Base-by-base conservation (phyloP, 2,888 invertebrate genomes). In the Drosophila ustulata region DNA sequence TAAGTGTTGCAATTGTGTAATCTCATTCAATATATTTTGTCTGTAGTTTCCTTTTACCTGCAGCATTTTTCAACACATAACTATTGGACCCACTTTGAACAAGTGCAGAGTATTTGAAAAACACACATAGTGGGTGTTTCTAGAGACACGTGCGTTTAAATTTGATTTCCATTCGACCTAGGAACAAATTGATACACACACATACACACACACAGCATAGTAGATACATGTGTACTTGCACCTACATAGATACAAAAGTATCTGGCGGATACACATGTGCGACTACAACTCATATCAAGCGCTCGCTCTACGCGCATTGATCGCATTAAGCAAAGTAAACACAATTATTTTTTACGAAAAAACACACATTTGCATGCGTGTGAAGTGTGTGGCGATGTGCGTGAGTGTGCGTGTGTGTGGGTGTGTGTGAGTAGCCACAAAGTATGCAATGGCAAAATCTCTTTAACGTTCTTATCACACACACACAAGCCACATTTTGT, bases 291-390 rank as follows among this genome's bases (percentile, higher is more conserved):
- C 50, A 51, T 37, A 51, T 51, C n/a, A 55, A n/a, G 8, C 39
- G 53, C 52, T 46, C 65, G 49, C 34, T 34, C n/a, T 8, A 18
- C 51, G 45, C 61, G 53, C 86, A 88, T 78, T 80, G 75, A 87
- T 87, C 79, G 84, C 88, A 81, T 83, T 81, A 81, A 70, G 70
- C 72, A 78, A 71, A 81, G 89, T 84, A 87, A 88, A 84, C 87
- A 84, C 85, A 84, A 84, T 88, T 84, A 82, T 85, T 79, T 88
- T 84, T 82, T 78, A 69, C 62, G 63, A 62, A 50, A 45, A 18
- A 18, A 18, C 18, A 18, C 18, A 18, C 30, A 55, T 25, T 30
- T 8, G 28, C 8, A 7, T 7, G 39, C 41, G 25, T 47, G 28
- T 50, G 37, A 53, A 32, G 5, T 46, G 34, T 49, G 41, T 18